phyloP scores from a whole-genome alignment of 2,797 vertebrate species.

The Acanthurus lineatus region DNA sequence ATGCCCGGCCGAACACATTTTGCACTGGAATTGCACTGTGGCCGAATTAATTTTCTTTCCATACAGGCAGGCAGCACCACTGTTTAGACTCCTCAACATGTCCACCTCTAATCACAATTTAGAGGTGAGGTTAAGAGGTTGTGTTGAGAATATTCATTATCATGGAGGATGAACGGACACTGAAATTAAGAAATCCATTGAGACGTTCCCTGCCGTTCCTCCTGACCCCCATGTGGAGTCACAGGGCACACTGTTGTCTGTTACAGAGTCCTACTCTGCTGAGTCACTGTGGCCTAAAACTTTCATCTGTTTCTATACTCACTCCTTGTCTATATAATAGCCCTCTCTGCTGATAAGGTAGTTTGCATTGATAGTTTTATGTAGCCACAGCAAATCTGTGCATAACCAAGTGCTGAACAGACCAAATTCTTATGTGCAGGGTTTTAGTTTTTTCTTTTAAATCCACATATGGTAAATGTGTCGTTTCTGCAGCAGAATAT shows the following conservation, averaged over 20 bases:
- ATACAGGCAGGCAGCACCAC: slow-evolving; percentile 1
- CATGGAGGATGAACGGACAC: slow-evolving; percentile 63
- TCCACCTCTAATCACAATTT: slow-evolving; percentile 22
- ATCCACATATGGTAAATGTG: not conserved
- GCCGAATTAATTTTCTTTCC: not conserved
- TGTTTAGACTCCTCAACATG: not conserved
- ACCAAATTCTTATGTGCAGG: slow-evolving; percentile 16
- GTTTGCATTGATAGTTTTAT: slow-evolving; percentile 30
- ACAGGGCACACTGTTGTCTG: not conserved
- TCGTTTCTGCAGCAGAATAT: slow-evolving; percentile 14
- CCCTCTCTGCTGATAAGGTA: slow-evolving; percentile 24
- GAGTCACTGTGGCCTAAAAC: not conserved
- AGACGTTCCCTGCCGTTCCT: slow-evolving; percentile 6
- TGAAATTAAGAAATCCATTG: slow-evolving; percentile 64
- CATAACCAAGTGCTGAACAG: slow-evolving; percentile 17
- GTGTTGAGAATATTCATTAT: slow-evolving; percentile 26
- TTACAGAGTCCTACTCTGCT: slow-evolving; percentile 16
- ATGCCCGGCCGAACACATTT: too few species aligned
- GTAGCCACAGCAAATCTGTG: slow-evolving; percentile 15
- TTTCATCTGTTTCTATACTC: slow-evolving; percentile 17
- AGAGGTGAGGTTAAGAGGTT: slow-evolving; percentile 28
- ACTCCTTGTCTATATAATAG: not conserved
- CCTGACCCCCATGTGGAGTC: not conserved
- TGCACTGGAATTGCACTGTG: not conserved
- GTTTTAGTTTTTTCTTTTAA: not conserved